Evolutionary conservation across 2,113 vertebrate genomes (phyloP).

Genomic region (Takifugu flavidus): DNA sequence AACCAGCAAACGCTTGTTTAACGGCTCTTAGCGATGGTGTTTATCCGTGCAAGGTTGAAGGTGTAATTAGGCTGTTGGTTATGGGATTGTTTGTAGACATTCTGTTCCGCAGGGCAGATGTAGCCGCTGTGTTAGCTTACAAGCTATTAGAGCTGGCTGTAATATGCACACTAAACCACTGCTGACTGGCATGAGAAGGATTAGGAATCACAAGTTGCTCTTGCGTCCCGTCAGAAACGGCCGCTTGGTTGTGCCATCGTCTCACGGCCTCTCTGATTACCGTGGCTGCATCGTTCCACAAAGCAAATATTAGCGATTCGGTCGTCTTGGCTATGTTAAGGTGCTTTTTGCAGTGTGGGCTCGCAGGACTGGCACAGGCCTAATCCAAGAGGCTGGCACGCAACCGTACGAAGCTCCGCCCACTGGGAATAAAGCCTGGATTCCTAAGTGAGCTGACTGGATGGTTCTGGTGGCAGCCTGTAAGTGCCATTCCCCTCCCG

Average conservation of each 20-base stretch:
- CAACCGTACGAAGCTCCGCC: conserved; percentile 48
- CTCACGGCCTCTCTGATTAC: conserved; percentile 26
- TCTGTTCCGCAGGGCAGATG: no score
- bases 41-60: not conserved
- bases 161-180: not conserved
- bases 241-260: no score
- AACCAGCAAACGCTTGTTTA: not conserved
- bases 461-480: conserved; percentile 30
- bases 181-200: not conserved
- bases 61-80: no score
- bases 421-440: conserved; percentile 48
- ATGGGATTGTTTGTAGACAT: not conserved
- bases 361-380: conserved; percentile 3
- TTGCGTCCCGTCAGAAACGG: not conserved
- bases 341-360: conserved; percentile 49
- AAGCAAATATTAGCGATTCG: conserved; percentile 4
- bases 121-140: not conserved
- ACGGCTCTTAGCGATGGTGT: not conserved
- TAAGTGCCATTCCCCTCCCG: conserved; percentile 34
- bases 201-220: conserved; percentile 1
- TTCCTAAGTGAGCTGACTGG: conserved; percentile 41
- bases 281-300: not conserved
- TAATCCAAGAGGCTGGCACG: conserved; percentile 50
- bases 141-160: not conserved
- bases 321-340: conserved; percentile 23